Percentiles rank a stretch among this genome's conserved stretches.
These are phyloP conservation scores for Rhabdomys dilectus DNA, from an alignment of 2,113 vertebrate genomes.

Conservation along the genomic window DNA sequence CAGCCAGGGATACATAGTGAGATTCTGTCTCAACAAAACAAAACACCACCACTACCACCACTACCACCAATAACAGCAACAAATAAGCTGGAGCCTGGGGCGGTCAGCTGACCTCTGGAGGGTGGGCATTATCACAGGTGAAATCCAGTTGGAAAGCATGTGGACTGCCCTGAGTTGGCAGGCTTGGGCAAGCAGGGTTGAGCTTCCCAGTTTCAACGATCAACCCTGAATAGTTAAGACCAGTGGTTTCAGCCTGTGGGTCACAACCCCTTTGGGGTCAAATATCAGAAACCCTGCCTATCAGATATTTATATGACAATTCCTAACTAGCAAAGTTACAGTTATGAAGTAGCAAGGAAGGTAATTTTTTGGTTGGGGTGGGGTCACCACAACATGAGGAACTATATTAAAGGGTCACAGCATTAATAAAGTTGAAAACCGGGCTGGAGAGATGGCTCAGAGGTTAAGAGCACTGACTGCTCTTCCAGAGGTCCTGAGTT, in stretches of 20 bases:
- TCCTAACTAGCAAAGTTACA: not conserved
- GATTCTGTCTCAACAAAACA: not conserved
- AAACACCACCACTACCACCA: not conserved
- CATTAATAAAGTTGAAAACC: not conserved
- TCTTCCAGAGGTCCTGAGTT: too few relatives aligned
- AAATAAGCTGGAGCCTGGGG: not conserved
- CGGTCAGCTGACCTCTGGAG: rapidly evolving
- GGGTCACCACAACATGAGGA: not conserved
- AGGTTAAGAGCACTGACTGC: too few relatives aligned
- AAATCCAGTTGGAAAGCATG: rapidly evolving
- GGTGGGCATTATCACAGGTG: not conserved
- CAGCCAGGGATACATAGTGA: not conserved
- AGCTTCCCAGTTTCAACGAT: not conserved
- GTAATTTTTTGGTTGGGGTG: not conserved
- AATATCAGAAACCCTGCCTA: not conserved
- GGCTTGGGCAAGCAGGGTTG: rapidly evolving
- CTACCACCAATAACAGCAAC: not conserved
- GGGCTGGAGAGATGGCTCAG: too few relatives aligned
- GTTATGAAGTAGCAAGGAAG: not conserved
- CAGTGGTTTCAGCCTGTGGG: not conserved
- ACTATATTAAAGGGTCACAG: not conserved
- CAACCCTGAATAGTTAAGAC: not conserved
- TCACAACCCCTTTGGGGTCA: not conserved
- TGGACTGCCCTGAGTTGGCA: not conserved
- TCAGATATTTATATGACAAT: not conserved